Evolutionary conservation across 2,113 vertebrate genomes (phyloP), one percentile per base, ranked within the genome.

Genomic region (Dendropsophus ebraccatus): DNA sequence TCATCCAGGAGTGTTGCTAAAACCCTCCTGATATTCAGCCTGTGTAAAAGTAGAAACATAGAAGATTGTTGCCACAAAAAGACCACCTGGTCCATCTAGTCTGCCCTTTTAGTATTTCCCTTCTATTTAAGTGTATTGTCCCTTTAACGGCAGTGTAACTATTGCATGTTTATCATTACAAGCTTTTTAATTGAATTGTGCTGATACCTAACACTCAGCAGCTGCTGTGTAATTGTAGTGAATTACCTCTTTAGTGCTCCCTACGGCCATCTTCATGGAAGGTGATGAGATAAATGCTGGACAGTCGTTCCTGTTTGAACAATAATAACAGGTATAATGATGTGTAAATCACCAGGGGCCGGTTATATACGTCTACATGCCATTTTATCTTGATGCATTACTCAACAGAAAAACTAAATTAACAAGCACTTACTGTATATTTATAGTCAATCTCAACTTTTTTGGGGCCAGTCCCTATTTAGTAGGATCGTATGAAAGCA

Each of bases 151-250:
- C 37, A 62, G 10, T n/a, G 2, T 41, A 62, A 41, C 10, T 12
- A 23, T 67, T 7, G 11, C 21, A 6, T 30, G 19, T 49, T 50
- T 82, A 82, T 69, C 45, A 35, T 11, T 5, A 52, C 9, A 70
- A 23, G 19, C n/a, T 82, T 30, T 69, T 30, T 69, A 69, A 69
- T 82, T 67, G 17, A 82, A 82, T 82, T 82, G 41, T 19, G n/a
- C 32, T 12, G 50, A 81, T 65, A 49, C 35, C n/a, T 47, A 32
- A 3, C 60, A 50, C 80, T 69, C 62, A 82, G 62, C 80, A 82
- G 45, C 62, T 82, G 62, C 60, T 28, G 19, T 81, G 28, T 82
- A 82, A 50, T 69, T 67, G 28, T 28, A 69, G 35, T 21, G 13
- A 50, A 32, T 69, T 13, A 30, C 12, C 45, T 49, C 25, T 82